Conservation (phyloP, 2,888 invertebrate genomes). For the Chymomyza caudatula region DNA sequence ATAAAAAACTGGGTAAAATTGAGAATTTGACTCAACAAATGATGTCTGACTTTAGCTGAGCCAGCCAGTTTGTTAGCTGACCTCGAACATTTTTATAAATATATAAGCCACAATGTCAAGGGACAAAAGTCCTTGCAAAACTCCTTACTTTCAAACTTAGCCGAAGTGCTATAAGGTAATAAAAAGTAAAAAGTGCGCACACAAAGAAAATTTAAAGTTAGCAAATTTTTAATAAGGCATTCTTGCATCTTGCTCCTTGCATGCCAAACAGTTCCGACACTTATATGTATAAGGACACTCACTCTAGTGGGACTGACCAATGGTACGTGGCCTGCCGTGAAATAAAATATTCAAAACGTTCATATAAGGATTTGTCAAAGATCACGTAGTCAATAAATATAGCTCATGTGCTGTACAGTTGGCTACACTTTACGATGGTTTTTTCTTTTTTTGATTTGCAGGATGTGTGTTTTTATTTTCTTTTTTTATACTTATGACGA, state of each 20-base stretch:
- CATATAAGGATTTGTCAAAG: slow-evolving; percentile 78
- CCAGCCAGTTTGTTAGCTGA: neutral
- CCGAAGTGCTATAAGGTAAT: slow-evolving; percentile 33
- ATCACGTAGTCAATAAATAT: slow-evolving; percentile 79
- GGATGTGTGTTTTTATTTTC: slow-evolving; percentile 1
- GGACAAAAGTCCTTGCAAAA: slow-evolving; percentile 20
- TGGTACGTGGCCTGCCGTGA: slow-evolving; percentile 17
- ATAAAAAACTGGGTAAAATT: neutral
- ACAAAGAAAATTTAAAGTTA: slow-evolving; percentile 57
- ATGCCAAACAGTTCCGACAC: slow-evolving; percentile 39
- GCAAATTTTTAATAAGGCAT: slow-evolving; percentile 71
- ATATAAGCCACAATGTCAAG: slow-evolving; percentile 54
- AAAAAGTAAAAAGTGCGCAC: slow-evolving; percentile 49
- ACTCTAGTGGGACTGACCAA: neutral
- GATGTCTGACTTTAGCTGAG: neutral
- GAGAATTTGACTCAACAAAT: neutral
- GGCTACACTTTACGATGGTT: slow-evolving; percentile 49
- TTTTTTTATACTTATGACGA: neutral
- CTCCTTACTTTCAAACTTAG: slow-evolving; percentile 21
- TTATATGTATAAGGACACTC: neutral
- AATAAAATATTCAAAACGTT: slow-evolving; percentile 78
- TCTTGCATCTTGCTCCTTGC: slow-evolving; percentile 54
- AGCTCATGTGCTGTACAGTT: slow-evolving; percentile 72
- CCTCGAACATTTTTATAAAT: slow-evolving; percentile 31
- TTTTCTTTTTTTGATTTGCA: slow-evolving; percentile 9